Evolutionary conservation across 2,113 vertebrate genomes (phyloP).

Genomic region (Murina feae): DNA sequence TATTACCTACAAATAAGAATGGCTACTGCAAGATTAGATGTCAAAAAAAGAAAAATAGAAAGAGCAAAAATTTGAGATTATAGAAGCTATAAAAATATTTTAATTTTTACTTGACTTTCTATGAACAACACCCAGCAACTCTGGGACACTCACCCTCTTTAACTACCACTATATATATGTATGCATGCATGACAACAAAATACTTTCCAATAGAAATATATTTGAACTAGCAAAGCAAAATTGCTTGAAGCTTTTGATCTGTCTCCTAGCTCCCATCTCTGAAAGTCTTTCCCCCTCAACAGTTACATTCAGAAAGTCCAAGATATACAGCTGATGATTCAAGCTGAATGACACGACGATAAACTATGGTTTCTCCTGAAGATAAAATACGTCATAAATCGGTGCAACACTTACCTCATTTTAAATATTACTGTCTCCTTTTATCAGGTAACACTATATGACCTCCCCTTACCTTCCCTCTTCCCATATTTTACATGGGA

Average conservation of each 20-base stretch:
- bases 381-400: constrained; percentile 90
- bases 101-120: constrained; percentile 39
- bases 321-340: constrained; percentile 85
- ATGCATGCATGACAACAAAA: constrained; percentile 78
- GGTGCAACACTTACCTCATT: constrained; percentile 88
- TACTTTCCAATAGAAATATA: constrained; percentile 78
- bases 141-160: constrained; percentile 47
- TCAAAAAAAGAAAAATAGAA: background rate
- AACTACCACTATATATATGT: constrained; percentile 72
- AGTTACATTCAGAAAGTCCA: constrained; percentile 79
- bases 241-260: constrained; percentile 83
- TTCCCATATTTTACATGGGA: constrained; percentile 86
- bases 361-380: constrained; percentile 83
- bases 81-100: constrained; percentile 43
- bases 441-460: constrained; percentile 91
- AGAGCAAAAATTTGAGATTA: background rate
- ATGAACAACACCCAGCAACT: constrained; percentile 52
- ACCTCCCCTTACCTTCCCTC: constrained; percentile 82
- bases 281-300: constrained; percentile 83
- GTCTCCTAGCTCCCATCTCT: constrained; percentile 77
- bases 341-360: constrained; percentile 83
- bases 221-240: constrained; percentile 77
- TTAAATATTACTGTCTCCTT: constrained; percentile 90
- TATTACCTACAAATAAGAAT: background rate
- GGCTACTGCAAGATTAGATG: background rate